Percentiles rank a stretch among this genome's conserved stretches.
Evolutionary conservation across 2,797 vertebrate genomes (phyloP).

Genomic region (Cossypha caffra): DNA sequence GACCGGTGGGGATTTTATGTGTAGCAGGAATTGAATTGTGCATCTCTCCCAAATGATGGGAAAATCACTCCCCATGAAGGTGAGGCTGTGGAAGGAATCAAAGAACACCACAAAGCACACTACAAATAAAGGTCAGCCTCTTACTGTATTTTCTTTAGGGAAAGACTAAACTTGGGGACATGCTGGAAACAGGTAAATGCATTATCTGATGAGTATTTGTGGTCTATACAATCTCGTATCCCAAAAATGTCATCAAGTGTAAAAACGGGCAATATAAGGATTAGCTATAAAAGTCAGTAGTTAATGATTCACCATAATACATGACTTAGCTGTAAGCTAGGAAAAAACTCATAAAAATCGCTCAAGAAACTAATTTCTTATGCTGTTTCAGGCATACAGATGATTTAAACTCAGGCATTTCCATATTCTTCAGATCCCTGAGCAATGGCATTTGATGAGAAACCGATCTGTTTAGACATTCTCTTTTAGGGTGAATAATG

Average conservation of each 20-base stretch:
- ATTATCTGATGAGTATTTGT: background rate
- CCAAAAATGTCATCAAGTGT: slow-evolving; percentile 19
- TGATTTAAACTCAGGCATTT: slow-evolving; percentile 30
- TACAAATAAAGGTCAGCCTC: slow-evolving; percentile 3
- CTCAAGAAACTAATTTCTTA: slow-evolving; percentile 49
- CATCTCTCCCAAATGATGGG: slow-evolving; percentile 42
- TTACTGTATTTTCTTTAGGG: background rate
- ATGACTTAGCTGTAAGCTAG: slow-evolving; percentile 53
- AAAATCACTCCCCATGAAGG: slow-evolving; percentile 60
- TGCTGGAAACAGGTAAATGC: background rate
- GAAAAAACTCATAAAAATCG: slow-evolving; percentile 50
- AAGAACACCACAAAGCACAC: background rate
- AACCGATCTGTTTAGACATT: slow-evolving; percentile 46
- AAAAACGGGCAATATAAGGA: slow-evolving; percentile 39
- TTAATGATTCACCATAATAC: slow-evolving; percentile 58
- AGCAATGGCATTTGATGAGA: slow-evolving; percentile 51
- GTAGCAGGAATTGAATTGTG: slow-evolving; percentile 20
- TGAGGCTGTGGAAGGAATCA: background rate
- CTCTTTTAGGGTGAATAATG: slow-evolving; percentile 57
- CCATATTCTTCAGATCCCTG: slow-evolving; percentile 29
- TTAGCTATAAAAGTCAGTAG: slow-evolving; percentile 54
- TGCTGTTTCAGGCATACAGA: slow-evolving; percentile 45
- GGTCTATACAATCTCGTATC: background rate
- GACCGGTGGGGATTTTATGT: background rate
- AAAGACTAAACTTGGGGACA: background rate